Evolutionary conservation across 1,140 invertebrate species (phyloP), one percentile per base, ranked within the genome.

Genomic region (Ruditapes philippinarum): DNA sequence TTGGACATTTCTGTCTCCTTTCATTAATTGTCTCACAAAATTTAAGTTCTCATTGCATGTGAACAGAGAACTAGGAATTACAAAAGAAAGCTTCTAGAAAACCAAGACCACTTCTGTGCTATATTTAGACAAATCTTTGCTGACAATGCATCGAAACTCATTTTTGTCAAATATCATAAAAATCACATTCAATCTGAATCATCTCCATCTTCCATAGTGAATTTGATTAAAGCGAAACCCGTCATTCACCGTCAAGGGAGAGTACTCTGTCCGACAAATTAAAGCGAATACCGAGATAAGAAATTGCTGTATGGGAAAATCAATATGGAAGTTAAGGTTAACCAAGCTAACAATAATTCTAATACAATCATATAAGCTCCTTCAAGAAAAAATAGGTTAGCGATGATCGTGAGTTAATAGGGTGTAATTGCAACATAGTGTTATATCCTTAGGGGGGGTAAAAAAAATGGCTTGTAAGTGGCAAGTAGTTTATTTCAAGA

Each of bases 311-410:
- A 1, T 38, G 65, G 1, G 33, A 70, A 70, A 70, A 70, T 70
- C 65, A 70, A 70, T 70, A 70, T 38, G n/a, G 65, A 70, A 12
- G 17, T 62, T n/a, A 40, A 70, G 65, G 65, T 70, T 70, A 70
- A 70, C 65, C 65, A 70, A 70, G 65, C 65, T 70, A 38, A 33
- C 22, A 28, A 28, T 62, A 62, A 62, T 62, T 38, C 33, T 70
- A 38, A 70, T 33, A 70, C 65, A 70, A 70, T 70, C 65, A 70
- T 40, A 22, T 40, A 70, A 70, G 65, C 65, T 38, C 14, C 65
- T 70, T 70, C 65, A 36, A 70, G 65, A 70, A 36, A 36, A n/a
- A n/a, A 36, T 31, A 5, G 33, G 62, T 65, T 31, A 65, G 3
- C n/a, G 17, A 57, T 57, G 57, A 62, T 62, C 57, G 28, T n/a